Percentiles rank a stretch among this genome's conserved stretches.
Conservation (phyloP, 1,140 invertebrate species). For the Ceratina australensis region DNA sequence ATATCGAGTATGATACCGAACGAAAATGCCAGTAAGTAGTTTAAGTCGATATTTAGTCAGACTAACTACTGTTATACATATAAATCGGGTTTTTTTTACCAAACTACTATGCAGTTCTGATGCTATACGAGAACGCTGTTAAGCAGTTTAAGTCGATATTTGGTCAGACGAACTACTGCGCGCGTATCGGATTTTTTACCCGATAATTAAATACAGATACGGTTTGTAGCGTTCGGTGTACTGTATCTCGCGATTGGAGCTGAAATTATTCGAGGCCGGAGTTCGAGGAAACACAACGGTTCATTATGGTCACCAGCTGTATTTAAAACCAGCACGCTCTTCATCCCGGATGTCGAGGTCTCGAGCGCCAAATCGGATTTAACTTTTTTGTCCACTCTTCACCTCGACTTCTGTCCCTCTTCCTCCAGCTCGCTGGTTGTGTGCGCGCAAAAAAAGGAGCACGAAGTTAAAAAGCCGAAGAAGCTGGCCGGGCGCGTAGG, state of each 20-base stretch:
- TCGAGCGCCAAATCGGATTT: conserved; percentile 42
- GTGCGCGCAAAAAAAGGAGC: conserved; percentile 11
- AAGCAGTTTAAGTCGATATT: too few species aligned
- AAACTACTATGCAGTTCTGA: too few species aligned
- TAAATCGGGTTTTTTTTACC: too few species aligned
- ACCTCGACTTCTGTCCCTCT: neutral
- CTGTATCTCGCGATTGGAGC: neutral
- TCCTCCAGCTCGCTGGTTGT: neutral
- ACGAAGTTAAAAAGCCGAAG: conserved; percentile 41
- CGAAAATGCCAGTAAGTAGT: too few species aligned
- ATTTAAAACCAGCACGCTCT: conserved; percentile 36
- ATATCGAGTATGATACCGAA: too few species aligned
- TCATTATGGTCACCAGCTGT: conserved; percentile 35
- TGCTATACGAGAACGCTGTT: too few species aligned
- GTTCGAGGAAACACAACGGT: conserved; percentile 4
- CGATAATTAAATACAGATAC: neutral
- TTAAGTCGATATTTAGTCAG: too few species aligned
- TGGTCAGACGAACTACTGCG: too few species aligned
- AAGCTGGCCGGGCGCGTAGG: conserved; percentile 10
- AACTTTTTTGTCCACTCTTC: conserved; percentile 35
- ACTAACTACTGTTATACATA: too few species aligned
- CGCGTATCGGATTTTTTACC: too few species aligned
- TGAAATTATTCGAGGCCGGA: neutral
- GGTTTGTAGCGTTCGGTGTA: neutral
- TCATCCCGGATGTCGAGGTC: conserved; percentile 29